Evolutionary conservation across 2,113 vertebrate genomes (phyloP).

Genomic region (Rhinogobius similis): DNA sequence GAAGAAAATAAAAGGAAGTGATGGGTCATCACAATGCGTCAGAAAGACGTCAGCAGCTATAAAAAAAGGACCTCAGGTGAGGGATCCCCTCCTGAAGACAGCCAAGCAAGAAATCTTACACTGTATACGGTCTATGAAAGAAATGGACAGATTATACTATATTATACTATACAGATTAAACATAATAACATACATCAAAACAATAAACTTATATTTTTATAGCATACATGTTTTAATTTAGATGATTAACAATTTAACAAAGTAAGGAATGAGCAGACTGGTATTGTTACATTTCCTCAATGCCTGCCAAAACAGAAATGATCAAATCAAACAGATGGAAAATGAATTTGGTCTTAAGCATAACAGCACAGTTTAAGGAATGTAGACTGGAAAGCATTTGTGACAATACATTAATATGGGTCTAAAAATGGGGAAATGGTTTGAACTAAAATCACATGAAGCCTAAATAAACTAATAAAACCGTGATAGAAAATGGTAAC

Average conservation of each 20-base stretch:
- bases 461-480: constrained; percentile 22
- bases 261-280: constrained; percentile 45
- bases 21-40: constrained; percentile 63
- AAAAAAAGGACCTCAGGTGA: constrained; percentile 8
- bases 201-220: constrained; percentile 4
- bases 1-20: constrained; percentile 36
- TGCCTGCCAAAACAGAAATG: constrained; percentile 17
- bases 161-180: too few species aligned
- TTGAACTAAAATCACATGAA: not conserved
- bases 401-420: constrained; percentile 16
- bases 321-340: too few species aligned
- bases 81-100: constrained; percentile 18
- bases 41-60: constrained; percentile 62
- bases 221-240: constrained; percentile 62
- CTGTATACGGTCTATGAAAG: too few species aligned
- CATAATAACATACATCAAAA: too few species aligned
- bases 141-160: too few species aligned
- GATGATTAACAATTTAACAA: constrained; percentile 58
- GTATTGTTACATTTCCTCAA: constrained; percentile 19
- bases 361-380: not conserved
- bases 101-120: constrained; percentile 37
- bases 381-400: constrained; percentile 14
- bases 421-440: constrained; percentile 10
- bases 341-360: constrained; percentile 61
- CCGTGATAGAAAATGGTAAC: constrained; percentile 37